These are phyloP conservation scores for Orius insidiosus DNA, from an alignment of 1,140 invertebrate genomes.

Conservation along the genomic window DNA sequence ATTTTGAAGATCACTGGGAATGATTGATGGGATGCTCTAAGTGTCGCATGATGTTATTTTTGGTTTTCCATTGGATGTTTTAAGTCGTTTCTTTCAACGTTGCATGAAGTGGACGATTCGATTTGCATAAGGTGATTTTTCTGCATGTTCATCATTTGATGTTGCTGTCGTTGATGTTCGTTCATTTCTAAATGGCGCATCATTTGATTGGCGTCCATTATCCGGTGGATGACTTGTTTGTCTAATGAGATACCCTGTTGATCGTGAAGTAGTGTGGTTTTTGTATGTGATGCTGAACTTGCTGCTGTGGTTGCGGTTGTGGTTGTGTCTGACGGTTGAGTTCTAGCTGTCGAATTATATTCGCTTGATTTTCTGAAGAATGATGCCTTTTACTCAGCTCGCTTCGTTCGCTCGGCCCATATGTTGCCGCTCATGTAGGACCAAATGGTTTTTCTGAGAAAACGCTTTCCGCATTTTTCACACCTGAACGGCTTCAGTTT, in stretches of 20 bases:
- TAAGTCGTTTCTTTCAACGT: not conserved
- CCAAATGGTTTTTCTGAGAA: slow-evolving; percentile 67
- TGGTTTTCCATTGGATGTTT: slow-evolving; percentile 5
- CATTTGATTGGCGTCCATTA: slow-evolving; percentile 7
- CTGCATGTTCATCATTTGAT: slow-evolving; percentile 4
- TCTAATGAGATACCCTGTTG: slow-evolving; percentile 11
- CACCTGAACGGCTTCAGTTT: slow-evolving; percentile 64
- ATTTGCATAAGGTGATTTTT: slow-evolving; percentile 20
- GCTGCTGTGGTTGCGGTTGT: not conserved
- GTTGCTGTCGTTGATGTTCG: slow-evolving; percentile 3
- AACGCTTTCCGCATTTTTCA: slow-evolving; percentile 67
- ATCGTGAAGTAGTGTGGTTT: slow-evolving; percentile 10
- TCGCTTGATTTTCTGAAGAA: slow-evolving; percentile 1
- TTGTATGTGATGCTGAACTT: slow-evolving; percentile 1
- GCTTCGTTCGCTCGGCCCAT: slow-evolving; percentile 30
- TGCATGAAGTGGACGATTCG: slow-evolving; percentile 17
- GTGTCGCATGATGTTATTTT: slow-evolving; percentile 2
- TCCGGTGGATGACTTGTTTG: not conserved
- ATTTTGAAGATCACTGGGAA: not conserved
- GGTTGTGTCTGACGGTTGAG: slow-evolving; percentile 5
- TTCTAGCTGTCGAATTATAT: slow-evolving; percentile 2
- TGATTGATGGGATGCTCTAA: not conserved
- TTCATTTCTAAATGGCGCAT: not conserved
- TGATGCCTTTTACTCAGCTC: slow-evolving; percentile 13
- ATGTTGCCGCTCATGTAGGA: slow-evolving; percentile 62